A percentile compares a stretch with the other conserved stretches of the same genome.
Evolutionary conservation across 2,797 vertebrate genomes (phyloP).

Genomic region (Glyptemys insculpta): DNA sequence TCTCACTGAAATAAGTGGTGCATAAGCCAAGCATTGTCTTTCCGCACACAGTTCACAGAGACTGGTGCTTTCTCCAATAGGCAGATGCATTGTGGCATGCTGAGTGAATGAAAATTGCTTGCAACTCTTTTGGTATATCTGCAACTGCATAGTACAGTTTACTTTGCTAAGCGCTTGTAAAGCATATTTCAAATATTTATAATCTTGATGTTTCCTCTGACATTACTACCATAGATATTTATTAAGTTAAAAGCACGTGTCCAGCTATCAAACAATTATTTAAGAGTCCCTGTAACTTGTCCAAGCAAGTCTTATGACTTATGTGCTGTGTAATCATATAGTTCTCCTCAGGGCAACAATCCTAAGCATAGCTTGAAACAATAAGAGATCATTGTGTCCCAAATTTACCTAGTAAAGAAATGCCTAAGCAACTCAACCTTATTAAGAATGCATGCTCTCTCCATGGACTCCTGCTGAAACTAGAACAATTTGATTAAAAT

Average conservation of each 20-base stretch:
- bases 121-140: constrained; percentile 11
- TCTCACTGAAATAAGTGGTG: background rate
- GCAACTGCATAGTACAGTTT: background rate
- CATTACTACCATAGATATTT: constrained; percentile 69
- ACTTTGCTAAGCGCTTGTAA: constrained; percentile 53
- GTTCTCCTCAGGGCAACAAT: constrained; percentile 72
- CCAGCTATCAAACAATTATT: constrained; percentile 62
- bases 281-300: constrained; percentile 66
- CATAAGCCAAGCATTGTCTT: background rate
- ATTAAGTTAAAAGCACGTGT: constrained; percentile 52
- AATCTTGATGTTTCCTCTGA: constrained; percentile 45
- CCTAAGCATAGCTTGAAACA: constrained; percentile 59
- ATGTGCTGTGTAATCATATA: constrained; percentile 12
- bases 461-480: background rate
- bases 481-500: background rate
- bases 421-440: background rate
- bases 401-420: constrained; percentile 52
- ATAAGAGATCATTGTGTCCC: constrained; percentile 54
- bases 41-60: too few species aligned
- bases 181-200: constrained; percentile 68
- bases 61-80: background rate
- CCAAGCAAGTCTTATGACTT: constrained; percentile 69
- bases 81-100: background rate
- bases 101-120: constrained; percentile 11
- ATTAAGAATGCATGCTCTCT: background rate